Conservation (phyloP, 2,797 vertebrate species). For the Peromyscus nudipes region DNA sequence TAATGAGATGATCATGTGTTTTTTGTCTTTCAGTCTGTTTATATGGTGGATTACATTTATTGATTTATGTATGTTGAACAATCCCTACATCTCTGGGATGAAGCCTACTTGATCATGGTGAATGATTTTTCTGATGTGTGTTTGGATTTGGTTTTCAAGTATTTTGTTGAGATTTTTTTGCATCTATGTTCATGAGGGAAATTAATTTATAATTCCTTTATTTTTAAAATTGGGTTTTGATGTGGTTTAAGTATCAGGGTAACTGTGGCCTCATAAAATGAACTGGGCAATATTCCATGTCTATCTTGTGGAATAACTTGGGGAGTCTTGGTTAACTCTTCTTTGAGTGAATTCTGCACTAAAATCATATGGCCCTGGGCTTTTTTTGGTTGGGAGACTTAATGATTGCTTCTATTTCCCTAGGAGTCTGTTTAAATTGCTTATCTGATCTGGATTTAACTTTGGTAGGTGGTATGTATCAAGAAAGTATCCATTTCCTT, state of each 20-base stretch:
- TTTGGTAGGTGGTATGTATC: not conserved
- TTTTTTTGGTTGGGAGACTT: not conserved
- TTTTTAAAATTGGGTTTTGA: not conserved
- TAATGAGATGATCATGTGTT: not conserved
- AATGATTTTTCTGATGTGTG: not conserved
- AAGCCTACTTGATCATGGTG: not conserved
- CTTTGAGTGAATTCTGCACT: not conserved
- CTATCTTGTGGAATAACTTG: not conserved
- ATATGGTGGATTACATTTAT: not conserved
- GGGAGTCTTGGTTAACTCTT: not conserved
- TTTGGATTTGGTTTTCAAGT: not conserved
- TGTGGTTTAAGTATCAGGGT: not conserved
- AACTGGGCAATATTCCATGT: not conserved
- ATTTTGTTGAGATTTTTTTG: not conserved
- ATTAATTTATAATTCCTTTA: not conserved
- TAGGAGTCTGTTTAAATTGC: not conserved
- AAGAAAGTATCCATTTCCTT: not conserved
- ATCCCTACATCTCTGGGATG: not conserved
- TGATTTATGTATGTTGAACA: not conserved
- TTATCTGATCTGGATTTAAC: not conserved
- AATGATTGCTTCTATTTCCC: not conserved
- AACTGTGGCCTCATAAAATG: not conserved
- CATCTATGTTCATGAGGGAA: not conserved
- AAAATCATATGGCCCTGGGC: not conserved
- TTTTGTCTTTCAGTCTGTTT: not conserved